Evolutionary conservation across 2,888 invertebrate species (phyloP).

Genomic region (Therioaphis trifolii): DNA sequence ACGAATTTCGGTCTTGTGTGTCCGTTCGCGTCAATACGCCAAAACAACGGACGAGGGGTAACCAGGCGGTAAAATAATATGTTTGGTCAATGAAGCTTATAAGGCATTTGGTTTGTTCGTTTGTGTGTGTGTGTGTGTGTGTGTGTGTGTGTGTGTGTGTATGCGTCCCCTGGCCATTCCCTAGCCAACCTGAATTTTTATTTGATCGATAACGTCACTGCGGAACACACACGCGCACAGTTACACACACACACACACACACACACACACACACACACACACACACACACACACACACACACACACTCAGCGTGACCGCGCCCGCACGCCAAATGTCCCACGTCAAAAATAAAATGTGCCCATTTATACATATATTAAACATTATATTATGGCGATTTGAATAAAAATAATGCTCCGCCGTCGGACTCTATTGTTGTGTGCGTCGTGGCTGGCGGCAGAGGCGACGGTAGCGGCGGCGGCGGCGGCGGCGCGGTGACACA

Average conservation of each 20-base stretch:
- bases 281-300: too few relatives aligned
- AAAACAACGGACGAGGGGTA: constrained; percentile 29
- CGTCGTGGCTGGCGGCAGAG: constrained; percentile 45
- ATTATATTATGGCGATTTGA: constrained; percentile 36
- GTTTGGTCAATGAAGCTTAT: constrained; percentile 57
- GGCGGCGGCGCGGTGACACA: too few relatives aligned
- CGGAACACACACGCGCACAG: background rate
- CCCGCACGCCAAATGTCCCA: constrained; percentile 29
- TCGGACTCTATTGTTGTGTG: constrained; percentile 53
- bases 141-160: background rate
- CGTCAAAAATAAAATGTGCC: constrained; percentile 43
- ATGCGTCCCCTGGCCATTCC: constrained; percentile 13
- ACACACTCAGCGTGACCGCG: too few relatives aligned
- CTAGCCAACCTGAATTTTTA: constrained; percentile 47
- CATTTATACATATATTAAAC: constrained; percentile 9
- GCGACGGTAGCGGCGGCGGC: constrained; percentile 13
- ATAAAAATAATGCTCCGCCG: constrained; percentile 38
- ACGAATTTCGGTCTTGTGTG: too few relatives aligned
- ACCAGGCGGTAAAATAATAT: constrained; percentile 26
- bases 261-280: too few relatives aligned
- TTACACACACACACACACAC: background rate
- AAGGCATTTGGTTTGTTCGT: too few relatives aligned
- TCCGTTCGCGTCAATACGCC: constrained; percentile 32
- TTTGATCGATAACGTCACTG: constrained; percentile 51
- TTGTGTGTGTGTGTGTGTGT: background rate